Percentiles rank a stretch among this genome's conserved stretches.
These are phyloP conservation scores for Ecdyonurus torrentis DNA, from an alignment of 2,888 invertebrate species.

Conservation along the genomic window DNA sequence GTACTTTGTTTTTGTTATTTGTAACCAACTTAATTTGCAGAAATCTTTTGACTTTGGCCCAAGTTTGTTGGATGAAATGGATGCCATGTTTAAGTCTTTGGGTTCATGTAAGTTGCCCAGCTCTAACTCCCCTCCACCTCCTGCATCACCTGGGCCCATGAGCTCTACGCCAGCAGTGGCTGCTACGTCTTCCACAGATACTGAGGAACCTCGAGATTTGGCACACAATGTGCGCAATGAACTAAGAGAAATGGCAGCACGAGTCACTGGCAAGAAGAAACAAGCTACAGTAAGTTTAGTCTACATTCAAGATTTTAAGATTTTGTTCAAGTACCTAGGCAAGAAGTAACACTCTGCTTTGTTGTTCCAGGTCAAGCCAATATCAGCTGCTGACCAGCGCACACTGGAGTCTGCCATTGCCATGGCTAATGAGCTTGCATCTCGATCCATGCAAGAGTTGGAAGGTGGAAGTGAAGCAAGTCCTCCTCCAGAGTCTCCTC, in stretches of 20 bases:
- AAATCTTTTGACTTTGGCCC: conserved; percentile 60
- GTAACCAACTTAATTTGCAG: conserved; percentile 12
- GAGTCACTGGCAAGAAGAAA: conserved; percentile 30
- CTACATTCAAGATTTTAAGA: not conserved
- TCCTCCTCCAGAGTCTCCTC: conserved; percentile 24
- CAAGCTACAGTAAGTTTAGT: conserved; percentile 32
- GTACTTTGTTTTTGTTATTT: not conserved
- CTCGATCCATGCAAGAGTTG: conserved; percentile 35
- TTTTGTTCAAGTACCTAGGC: no score
- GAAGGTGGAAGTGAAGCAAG: conserved; percentile 15
- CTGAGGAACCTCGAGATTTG: conserved; percentile 20
- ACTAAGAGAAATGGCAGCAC: conserved; percentile 41
- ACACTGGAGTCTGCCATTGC: conserved; percentile 85
- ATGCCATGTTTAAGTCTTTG: conserved; percentile 62
- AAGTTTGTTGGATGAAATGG: conserved; percentile 78
- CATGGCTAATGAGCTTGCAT: conserved; percentile 79
- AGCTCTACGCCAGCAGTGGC: conserved; percentile 17
- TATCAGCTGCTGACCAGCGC: conserved; percentile 83
- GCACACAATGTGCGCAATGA: conserved; percentile 54
- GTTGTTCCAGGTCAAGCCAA: conserved; percentile 56
- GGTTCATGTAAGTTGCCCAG: conserved; percentile 16
- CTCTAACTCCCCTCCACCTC: conserved; percentile 23
- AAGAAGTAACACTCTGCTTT: not conserved
- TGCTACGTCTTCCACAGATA: conserved; percentile 14
- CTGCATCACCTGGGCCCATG: conserved; percentile 20